phyloP scores from a whole-genome alignment of 2,113 vertebrate species.

The Grammomys surdaster region DNA sequence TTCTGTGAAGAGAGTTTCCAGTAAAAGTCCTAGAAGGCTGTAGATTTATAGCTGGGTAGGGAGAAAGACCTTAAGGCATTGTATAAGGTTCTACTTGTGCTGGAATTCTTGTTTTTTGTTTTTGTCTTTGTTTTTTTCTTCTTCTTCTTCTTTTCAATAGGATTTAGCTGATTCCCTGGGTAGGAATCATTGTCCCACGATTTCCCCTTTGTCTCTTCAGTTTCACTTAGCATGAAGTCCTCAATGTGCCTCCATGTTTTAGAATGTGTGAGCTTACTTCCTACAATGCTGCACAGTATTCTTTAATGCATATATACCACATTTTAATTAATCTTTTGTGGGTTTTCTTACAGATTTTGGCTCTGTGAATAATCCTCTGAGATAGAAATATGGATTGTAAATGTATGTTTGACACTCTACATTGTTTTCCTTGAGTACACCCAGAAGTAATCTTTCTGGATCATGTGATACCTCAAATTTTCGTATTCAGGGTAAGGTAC shows the following conservation, averaged over 20 bases:
- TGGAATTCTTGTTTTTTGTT: not conserved
- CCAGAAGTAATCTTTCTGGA: not conserved
- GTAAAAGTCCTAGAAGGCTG: not conserved
- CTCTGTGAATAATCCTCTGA: not conserved
- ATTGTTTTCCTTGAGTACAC: not conserved
- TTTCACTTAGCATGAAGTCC: not conserved
- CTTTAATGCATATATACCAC: not conserved
- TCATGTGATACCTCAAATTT: not conserved
- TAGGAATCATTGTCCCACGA: no score
- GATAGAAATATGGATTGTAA: not conserved
- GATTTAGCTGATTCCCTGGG: not conserved
- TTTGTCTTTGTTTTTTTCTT: not conserved
- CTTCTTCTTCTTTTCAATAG: not conserved
- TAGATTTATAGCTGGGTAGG: not conserved
- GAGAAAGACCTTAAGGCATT: not conserved
- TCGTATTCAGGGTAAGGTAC: not conserved
- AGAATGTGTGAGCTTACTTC: not conserved
- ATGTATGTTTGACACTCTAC: not conserved
- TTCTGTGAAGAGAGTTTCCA: not conserved
- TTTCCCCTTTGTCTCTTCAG: not conserved
- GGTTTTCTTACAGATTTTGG: not conserved
- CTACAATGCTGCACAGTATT: not conserved
- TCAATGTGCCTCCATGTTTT: not conserved
- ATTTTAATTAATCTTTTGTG: not conserved
- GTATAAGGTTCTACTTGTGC: not conserved